Base-by-base conservation (phyloP, 2,888 invertebrate genomes). In the Oegoconia quadripuncta region DNA sequence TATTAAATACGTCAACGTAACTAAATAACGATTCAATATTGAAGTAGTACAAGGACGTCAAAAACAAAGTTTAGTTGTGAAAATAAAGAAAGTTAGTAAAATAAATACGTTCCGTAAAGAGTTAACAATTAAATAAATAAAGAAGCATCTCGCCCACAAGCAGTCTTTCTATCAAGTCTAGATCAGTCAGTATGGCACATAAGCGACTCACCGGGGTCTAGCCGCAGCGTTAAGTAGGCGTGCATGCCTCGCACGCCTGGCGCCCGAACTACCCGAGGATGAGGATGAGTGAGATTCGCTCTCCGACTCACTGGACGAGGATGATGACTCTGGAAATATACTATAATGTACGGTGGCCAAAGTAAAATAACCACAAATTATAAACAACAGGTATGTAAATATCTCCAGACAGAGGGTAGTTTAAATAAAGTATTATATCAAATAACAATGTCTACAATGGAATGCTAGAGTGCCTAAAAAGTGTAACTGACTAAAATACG, bases 231-330 rank as follows among this genome's bases (percentile, higher is more conserved):
- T 84, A 41, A 86, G 67, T 0, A 86, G 64, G 1, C 84, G 52
- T 33, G 84, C 84, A 50, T 84, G 83, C 0, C 87, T 45, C 3
- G 84, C 86, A 6, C 87, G 77, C 1, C 82, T 61, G 15, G 84
- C 75, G 1, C 80, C 81, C 11, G 88, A 88, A 43, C 84, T 87
- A 43, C 84, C 83, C 27, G 87, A 84, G 1, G 88, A 76, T 2
- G 88, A 84, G 8, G 88, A 86, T 34, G 88, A 80, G 11, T 72
- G 87, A 0, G 88, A 80, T 44, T 86, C 88, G 58, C 87, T 88
- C 56, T 88, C 88, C 0, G 88, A 87, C 43, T 83, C 88, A 42
- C 83, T 86, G 1, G 88, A 84, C 18, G 88, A 76, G 3, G 88
- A 66, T 8, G 88, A 84, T 1, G 88, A 79, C 46, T 88, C 88